These are phyloP conservation scores for Batillaria attramentaria DNA, from an alignment of 1,140 invertebrate genomes.

Conservation along the genomic window DNA sequence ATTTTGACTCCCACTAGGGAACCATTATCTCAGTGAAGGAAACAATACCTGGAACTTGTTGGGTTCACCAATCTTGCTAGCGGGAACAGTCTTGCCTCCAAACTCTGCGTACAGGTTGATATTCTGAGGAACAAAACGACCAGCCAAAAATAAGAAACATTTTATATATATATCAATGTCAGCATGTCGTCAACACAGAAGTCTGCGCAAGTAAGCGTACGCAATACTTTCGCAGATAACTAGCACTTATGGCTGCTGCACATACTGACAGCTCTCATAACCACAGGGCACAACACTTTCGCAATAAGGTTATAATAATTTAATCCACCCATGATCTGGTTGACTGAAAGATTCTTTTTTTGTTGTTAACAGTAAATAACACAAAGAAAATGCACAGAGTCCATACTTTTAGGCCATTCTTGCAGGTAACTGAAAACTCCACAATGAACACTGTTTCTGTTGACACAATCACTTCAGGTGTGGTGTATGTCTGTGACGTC, in stretches of 20 bases:
- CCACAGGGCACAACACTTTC: too few species aligned
- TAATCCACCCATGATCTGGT: too few species aligned
- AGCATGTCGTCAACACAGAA: too few species aligned
- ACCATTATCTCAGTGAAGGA: too few species aligned
- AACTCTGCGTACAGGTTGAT: conserved; percentile 89
- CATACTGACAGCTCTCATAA: too few species aligned
- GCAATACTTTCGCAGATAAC: too few species aligned
- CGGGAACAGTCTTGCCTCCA: conserved; percentile 84
- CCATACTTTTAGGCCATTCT: conserved; percentile 69
- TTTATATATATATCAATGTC: neutral
- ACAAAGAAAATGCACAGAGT: neutral
- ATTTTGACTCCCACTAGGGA: too few species aligned
- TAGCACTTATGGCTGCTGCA: too few species aligned
- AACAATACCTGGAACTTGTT: conserved; percentile 86
- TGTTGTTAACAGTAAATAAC: too few species aligned
- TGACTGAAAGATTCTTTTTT: too few species aligned
- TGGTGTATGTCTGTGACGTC: conserved; percentile 81
- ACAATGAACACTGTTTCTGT: conserved; percentile 81
- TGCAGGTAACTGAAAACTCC: conserved; percentile 74
- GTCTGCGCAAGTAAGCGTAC: too few species aligned
- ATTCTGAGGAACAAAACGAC: conserved; percentile 67
- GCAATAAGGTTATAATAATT: too few species aligned
- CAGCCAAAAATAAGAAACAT: neutral
- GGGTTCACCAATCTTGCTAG: conserved; percentile 78
- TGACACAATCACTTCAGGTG: conserved; percentile 82